Percentiles rank a stretch among this genome's conserved stretches.
phyloP scores from a whole-genome alignment of 1,140 invertebrate genomes.

The Drosophila busckii region DNA sequence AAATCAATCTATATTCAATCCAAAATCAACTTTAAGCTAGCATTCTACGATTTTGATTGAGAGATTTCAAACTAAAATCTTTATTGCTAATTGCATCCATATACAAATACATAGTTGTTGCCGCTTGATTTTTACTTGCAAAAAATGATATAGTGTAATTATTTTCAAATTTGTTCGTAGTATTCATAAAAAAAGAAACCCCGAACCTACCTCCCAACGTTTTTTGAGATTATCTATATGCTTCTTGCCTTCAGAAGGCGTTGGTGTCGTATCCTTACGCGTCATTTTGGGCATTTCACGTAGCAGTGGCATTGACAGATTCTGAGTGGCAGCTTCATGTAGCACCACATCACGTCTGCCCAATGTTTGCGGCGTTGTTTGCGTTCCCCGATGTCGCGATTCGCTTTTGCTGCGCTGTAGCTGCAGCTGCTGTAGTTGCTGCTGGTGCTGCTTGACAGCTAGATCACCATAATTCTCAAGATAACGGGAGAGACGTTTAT shows the following conservation, averaged over 20 bases:
- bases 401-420: slow-evolving; percentile 52
- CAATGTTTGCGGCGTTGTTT: slow-evolving; percentile 47
- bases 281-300: slow-evolving; percentile 77
- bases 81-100: too few relatives aligned
- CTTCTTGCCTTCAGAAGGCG: slow-evolving; percentile 16
- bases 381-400: slow-evolving; percentile 58
- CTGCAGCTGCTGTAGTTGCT: slow-evolving; percentile 20
- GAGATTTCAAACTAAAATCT: too few relatives aligned
- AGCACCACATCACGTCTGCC: slow-evolving; percentile 60
- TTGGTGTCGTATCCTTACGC: slow-evolving; percentile 40
- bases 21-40: too few relatives aligned
- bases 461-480: slow-evolving; percentile 69
- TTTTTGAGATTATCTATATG: slow-evolving; percentile 59
- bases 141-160: too few relatives aligned
- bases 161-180: too few relatives aligned
- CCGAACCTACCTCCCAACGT: slow-evolving; percentile 67
- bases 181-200: too few relatives aligned
- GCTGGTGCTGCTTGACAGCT: slow-evolving; percentile 42
- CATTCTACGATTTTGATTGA: too few relatives aligned
- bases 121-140: too few relatives aligned
- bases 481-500: slow-evolving; percentile 60
- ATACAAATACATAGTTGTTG: too few relatives aligned
- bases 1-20: too few relatives aligned
- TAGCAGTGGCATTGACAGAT: slow-evolving; percentile 71
- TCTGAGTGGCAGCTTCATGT: slow-evolving; percentile 49